Evolutionary conservation across 2,113 vertebrate genomes (phyloP), one percentile per base, ranked within the genome.

Genomic region (Machaerirhynchus nigripectus): DNA sequence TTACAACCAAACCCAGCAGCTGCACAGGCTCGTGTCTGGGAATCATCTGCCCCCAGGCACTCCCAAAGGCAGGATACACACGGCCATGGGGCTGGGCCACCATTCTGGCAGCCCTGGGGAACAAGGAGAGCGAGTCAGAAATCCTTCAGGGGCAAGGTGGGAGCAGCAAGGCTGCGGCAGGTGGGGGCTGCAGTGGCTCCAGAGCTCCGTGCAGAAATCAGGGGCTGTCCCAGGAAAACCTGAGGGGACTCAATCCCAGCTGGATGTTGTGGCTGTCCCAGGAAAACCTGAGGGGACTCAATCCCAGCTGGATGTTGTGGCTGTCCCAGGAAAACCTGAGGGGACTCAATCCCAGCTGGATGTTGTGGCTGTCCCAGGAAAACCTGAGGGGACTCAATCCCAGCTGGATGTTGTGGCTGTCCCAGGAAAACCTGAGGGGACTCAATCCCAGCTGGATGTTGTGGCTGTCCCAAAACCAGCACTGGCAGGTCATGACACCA

Each of bases 201-300:
- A 27, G 76, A 60, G 27, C 47, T 33, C 49, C 4, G 5, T 21
- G 55, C 60, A 69, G 56, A 65, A 3, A 49, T 13, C 0, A 0
- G 5, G 31, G 30, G 27, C 28, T 31, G 57, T 35, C 24, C 6
- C 37, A 33, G 42, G 21, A 27, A 42, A 39, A 71, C 5, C 10
- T 8, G 68, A 8, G 68, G 1, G 6, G 13, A 7, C 12, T 19
- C 59, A 3, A 2, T 14, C 59, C 42, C 65, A 55, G 27, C 53
- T 49, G 46, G 71, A 7, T 24, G n/a, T 3, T 42, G 46, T 49
- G n/a, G n/a, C n/a, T n/a, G n/a, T n/a, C n/a, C n/a, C n/a, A n/a
- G n/a, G n/a, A n/a, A n/a, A n/a, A n/a, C n/a, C 10, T 8, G 68
- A 8, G 68, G 1, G 5, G 13, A 7, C 12, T 19, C 59, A 3